A percentile compares a stretch with the other conserved stretches of the same genome.
Conservation (phyloP, 2,797 vertebrate genomes). For the Alcedo atthis region DNA sequence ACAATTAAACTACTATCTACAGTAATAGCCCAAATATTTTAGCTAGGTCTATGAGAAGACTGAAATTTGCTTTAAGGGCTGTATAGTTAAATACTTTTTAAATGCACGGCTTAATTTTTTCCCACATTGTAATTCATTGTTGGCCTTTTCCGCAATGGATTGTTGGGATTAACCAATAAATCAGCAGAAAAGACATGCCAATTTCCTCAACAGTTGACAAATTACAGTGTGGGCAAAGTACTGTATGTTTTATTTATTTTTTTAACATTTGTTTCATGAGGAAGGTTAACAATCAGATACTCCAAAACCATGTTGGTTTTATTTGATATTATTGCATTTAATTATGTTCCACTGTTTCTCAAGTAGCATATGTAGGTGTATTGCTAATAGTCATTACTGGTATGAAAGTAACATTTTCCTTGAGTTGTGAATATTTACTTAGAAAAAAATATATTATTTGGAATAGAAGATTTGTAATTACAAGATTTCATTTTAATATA, state of each 20-base stretch:
- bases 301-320: conserved; percentile 16
- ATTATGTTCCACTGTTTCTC: conserved; percentile 9
- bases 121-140: conserved; percentile 80
- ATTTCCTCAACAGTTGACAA: conserved; percentile 82
- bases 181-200: conserved; percentile 83
- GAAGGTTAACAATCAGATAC: conserved; percentile 43
- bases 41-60: conserved; percentile 8
- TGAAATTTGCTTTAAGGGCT: conserved; percentile 64
- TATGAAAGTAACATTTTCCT: conserved; percentile 27
- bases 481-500: neutral
- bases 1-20: neutral
- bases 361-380: neutral
- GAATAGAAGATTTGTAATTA: neutral
- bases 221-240: conserved; percentile 73
- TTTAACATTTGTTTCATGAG: conserved; percentile 41
- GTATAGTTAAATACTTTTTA: conserved; percentile 67
- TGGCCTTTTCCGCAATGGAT: conserved; percentile 83
- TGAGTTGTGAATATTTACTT: conserved; percentile 6
- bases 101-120: conserved; percentile 77
- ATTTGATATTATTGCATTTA: conserved; percentile 16
- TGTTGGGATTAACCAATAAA: conserved; percentile 84
- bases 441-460: neutral
- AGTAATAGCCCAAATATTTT: neutral
- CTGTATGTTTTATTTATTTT: conserved; percentile 54
- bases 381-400: neutral